Conservation (phyloP, 2,888 invertebrate genomes). For the Lithophane socia region DNA sequence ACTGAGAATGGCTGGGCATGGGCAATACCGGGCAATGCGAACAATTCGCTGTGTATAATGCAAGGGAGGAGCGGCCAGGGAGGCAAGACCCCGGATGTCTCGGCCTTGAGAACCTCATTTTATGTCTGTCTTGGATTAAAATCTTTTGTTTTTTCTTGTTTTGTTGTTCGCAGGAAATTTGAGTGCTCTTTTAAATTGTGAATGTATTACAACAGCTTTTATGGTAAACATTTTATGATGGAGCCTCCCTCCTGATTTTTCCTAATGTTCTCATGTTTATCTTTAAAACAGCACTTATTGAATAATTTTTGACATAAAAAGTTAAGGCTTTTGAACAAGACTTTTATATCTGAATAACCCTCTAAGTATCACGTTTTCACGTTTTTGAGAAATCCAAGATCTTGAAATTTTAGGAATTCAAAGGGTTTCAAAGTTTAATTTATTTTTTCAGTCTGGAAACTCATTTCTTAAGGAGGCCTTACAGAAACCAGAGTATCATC, state of each 20-base stretch:
- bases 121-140: constrained; percentile 65
- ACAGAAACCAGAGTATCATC: constrained; percentile 16
- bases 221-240: constrained; percentile 12
- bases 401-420: constrained; percentile 17
- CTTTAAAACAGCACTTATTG: too few relatives aligned
- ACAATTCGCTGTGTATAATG: constrained; percentile 63
- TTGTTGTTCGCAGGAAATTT: constrained; percentile 30
- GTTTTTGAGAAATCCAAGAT: neutral
- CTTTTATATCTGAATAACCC: neutral
- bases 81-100: constrained; percentile 50
- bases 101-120: constrained; percentile 59
- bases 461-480: constrained; percentile 9
- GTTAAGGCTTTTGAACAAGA: neutral
- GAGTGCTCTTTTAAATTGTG: constrained; percentile 30
- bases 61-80: constrained; percentile 50
- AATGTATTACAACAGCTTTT: constrained; percentile 21
- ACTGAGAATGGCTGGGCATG: constrained; percentile 44
- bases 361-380: constrained; percentile 1
- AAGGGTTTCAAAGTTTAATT: constrained; percentile 22
- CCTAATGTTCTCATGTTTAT: neutral
- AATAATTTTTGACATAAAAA: too few relatives aligned
- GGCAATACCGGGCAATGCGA: constrained; percentile 50
- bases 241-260: neutral
- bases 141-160: constrained; percentile 47
- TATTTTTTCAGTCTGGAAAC: constrained; percentile 1